Base-by-base conservation (phyloP, 2,797 vertebrate species). In the Rhynchonycteris naso region DNA sequence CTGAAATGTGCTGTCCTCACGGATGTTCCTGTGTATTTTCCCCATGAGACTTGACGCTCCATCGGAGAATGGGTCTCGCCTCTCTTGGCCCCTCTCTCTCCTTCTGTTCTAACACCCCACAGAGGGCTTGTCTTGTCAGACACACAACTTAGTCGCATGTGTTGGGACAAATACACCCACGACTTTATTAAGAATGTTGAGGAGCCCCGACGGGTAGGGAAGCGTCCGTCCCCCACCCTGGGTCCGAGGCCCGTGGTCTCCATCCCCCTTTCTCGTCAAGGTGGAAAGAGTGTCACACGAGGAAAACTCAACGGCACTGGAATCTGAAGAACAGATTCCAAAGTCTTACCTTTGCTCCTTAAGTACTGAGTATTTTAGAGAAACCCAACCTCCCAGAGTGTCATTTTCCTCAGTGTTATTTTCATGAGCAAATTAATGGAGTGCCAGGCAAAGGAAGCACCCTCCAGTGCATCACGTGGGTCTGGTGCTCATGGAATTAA, bases 351-450 rank as follows among this genome's bases (percentile, higher is more conserved):
- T 74, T n/a, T 88, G 52, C 66, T 59, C 69, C 7, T n/a, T 61
- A 91, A 87, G 69, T 90, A 26, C n/a, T 72, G 33, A 79, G 38
- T n/a, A 74, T 93, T 91, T 76, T 82, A 82, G 30, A 89, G 52
- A 90, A 85, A 65, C 26, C 18, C 16, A 47, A 38, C 72, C 26
- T 90, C 66, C 88, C 13, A n/a, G 85, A 82, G 74, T 5, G 63
- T 90, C 21, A 50, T 33, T n/a, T 90, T 89, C 13, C 50, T 69
- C 33, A 33, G 22, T 30, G 86, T 63, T 65, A 24, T 89, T 63
- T 65, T 30, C 8, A 59, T 61, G 24, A 74, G 7, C 4, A 21
- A 88, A n/a, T 79, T 83, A 54, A 85, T 38, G 15, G 38, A 33
- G 6, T 86, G 79, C 54, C 21, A 15, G n/a, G 59, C 79, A 54